Evolutionary conservation across 2,888 invertebrate species (phyloP), one percentile per base, ranked within the genome.

Genomic region (Aelia acuminata): DNA sequence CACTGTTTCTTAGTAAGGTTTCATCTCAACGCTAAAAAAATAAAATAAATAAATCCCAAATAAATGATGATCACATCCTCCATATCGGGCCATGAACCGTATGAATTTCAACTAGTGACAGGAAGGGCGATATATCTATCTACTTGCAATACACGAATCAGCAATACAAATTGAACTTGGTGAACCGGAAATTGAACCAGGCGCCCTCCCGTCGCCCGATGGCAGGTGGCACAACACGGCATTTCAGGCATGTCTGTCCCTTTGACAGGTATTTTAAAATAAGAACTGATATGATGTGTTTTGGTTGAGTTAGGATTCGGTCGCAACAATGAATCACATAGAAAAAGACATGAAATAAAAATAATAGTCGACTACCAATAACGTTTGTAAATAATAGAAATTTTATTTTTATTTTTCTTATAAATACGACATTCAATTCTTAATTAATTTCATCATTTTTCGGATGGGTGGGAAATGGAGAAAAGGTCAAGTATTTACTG

Each of bases 101-200:
- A 26, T 57, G 57, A 57, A 57, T 57, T 26, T 26, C 26, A 26
- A 57, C 57, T 57, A 26, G 31, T 18, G 31, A 31, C 63, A 70
- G 63, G 63, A 31, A 63, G 63, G 10, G 20, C 2, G 63, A 70
- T 57, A 13, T 57, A 57, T 31, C 63, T 35, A 70, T 70, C 63
- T 70, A 4, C 31, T 70, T 20, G 63, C 35, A 70, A 70, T 70
- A 35, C 31, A 35, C 18, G 63, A 70, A 70, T 57, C 57, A 26
- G 11, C 57, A 26, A 26, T 35, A 70, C 63, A 70, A 70, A 70
- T 70, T 70, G 63, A 70, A 70, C 63, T 70, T 70, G 63, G 18
- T 35, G 31, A 70, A 70, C 35, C 63, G 63, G 63, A 70, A 70
- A 70, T 70, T 70, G 63, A 70, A 70, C 63, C 26, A 57, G 26